Evolutionary conservation across 1,140 invertebrate species (phyloP).

Genomic region (Halotydeus destructor): DNA sequence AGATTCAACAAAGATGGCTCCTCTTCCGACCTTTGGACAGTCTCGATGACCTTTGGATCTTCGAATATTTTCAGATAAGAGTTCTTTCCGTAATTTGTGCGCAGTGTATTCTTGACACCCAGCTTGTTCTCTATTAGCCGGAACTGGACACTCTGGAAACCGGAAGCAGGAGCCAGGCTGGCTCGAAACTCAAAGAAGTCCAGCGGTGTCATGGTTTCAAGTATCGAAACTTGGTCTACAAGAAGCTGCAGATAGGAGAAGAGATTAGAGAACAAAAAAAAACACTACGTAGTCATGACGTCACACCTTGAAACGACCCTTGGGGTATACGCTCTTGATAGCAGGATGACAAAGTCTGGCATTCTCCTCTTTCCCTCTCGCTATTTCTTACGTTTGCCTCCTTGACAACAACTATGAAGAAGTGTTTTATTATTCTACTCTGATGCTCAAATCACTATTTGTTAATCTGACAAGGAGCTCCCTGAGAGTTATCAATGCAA

Average conservation of each 20-base stretch:
- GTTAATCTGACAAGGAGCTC: no score
- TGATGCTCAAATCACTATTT: no score
- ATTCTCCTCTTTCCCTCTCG: no score
- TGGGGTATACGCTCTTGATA: no score
- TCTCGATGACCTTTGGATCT: constrained; percentile 43
- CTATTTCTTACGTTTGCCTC: no score
- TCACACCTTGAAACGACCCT: no score
- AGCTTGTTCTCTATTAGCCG: constrained; percentile 89
- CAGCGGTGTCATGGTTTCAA: constrained; percentile 92
- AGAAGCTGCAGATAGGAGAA: constrained; percentile 40
- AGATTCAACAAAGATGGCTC: constrained; percentile 62
- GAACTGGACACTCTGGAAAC: constrained; percentile 94
- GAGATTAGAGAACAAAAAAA: constrained; percentile 8
- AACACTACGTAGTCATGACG: no score
- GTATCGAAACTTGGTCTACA: constrained; percentile 86
- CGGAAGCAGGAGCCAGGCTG: constrained; percentile 78
- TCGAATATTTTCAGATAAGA: constrained; percentile 61
- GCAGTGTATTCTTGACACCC: constrained; percentile 61
- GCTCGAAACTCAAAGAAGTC: constrained; percentile 88
- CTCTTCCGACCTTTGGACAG: constrained; percentile 49
- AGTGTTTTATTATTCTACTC: no score
- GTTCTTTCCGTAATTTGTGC: constrained; percentile 79
- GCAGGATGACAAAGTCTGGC: no score
- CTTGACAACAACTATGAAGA: no score
- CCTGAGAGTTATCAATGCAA: no score